Percentiles rank a stretch among this genome's conserved stretches.
These are phyloP conservation scores for Gallinago paraguaiae DNA, from an alignment of 2,113 vertebrate genomes.

Conservation along the genomic window DNA sequence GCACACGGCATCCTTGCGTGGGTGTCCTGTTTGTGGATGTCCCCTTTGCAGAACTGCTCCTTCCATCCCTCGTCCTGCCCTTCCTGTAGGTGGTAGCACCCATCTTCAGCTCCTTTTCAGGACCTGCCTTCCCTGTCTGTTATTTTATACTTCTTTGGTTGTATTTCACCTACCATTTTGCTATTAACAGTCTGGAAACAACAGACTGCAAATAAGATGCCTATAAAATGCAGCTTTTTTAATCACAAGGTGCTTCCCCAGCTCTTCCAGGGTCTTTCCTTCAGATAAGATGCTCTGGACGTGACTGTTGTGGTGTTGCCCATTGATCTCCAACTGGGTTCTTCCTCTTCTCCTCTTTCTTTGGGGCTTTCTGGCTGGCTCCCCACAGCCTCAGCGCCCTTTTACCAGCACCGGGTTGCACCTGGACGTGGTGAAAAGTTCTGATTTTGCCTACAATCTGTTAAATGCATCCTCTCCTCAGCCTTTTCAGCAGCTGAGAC, in stretches of 20 bases:
- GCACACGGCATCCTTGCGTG: accelerated
- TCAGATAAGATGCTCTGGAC: background rate
- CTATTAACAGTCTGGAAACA: background rate
- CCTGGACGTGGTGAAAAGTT: accelerated
- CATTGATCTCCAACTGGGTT: background rate
- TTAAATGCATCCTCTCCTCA: background rate
- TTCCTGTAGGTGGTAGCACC: accelerated
- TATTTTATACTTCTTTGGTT: background rate
- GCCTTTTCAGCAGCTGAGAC: accelerated
- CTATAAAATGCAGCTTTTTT: background rate
- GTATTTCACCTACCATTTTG: background rate
- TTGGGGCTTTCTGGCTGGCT: background rate
- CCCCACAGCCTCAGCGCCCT: too few relatives aligned
- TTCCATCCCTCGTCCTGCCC: background rate
- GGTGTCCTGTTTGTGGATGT: background rate
- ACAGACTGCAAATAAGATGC: background rate
- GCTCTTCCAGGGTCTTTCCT: background rate
- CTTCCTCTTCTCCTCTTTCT: background rate
- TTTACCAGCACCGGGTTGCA: accelerated
- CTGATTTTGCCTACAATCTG: background rate
- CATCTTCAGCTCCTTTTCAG: background rate
- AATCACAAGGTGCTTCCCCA: background rate
- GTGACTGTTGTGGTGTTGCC: background rate
- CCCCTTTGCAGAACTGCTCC: background rate
- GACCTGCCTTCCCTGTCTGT: accelerated